Evolutionary conservation across 2,888 invertebrate genomes (phyloP), one percentile per base, ranked within the genome.

Genomic region (Lottia gigantea): DNA sequence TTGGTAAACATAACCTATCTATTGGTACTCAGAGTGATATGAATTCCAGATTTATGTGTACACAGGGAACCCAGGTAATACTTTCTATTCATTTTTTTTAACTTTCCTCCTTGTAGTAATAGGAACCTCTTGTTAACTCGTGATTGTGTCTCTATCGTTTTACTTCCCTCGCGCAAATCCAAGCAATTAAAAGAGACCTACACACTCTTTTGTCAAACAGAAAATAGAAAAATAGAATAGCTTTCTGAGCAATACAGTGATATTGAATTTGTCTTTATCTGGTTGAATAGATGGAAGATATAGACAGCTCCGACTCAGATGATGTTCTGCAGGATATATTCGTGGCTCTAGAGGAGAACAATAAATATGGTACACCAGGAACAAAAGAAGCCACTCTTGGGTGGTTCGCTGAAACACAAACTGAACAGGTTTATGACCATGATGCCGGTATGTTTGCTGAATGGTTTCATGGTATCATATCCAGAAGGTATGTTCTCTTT

Each of bases 381-480:
- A 79, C 80, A 64, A 82, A 80, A 66, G 64, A 75, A 62, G 85
- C 86, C 0, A 80, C 86, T 0, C 74, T 82, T 1, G 73, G 76
- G 19, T 88, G 87, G 87, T 88, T 88, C 78, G 82, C 82, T 71
- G 80, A 82, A 64, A 86, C 87, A 14, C 87, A 88, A 74, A 78
- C 80, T 0, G 67, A 76, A 15, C 82, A 83, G 67, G 79, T 85
- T 7, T 75, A 79, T 47, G 80, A 83, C 40, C 75, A 80, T 7
- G 69, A 72, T 16, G 74, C 75, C 7, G 77, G 79, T 23, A 78
- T 77, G 66, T 87, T 83, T 64, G 82, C 82, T 3, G 83, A 83
- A 19, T 88, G 87, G 88, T 87, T 88, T 70, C 88, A 88, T 78
- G 88, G 88, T 6, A 85, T 87, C 62, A 88, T 88, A 25, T 82